Base-by-base conservation (phyloP, 2,113 vertebrate genomes). In the Gopherus evgoodei region DNA sequence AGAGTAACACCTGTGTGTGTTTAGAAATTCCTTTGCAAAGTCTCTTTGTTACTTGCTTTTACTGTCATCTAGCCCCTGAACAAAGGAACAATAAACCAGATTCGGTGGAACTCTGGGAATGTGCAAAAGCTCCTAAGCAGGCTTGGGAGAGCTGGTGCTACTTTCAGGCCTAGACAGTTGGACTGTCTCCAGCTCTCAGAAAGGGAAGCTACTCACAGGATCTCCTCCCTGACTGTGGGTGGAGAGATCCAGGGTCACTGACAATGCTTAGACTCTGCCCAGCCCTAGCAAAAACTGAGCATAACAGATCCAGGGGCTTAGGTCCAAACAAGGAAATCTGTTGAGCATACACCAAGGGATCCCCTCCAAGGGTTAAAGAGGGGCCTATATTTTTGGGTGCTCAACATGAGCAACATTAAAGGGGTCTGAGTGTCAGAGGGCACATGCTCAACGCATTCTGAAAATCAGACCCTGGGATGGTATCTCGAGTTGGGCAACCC, bases 1-100 rank as follows among this genome's bases (percentile, higher is more conserved):
- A 22, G 53, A 44, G n/a, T 42, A 6, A 35, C n/a, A 2, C 31
- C 4, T 29, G 9, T 4, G 2, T 5, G 2, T 29, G 12, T 6
- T 38, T 21, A 7, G 47, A 22, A 49, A 59, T 86, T 21, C 83
- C 47, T 91, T 44, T 81, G n/a, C 42, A 24, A 31, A 47, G 21
- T 1, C 24, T 53, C 24, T 27, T 29, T 50, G 25, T 56, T 35
- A 5, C 76, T 38, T 35, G 52, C 24, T 4, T 42, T 10, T 80
- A 11, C 52, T 56, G 17, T 42, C 69, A 19, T 16, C 17, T 38
- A 22, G 69, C 9, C 19, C 38, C n/a, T 42, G 69, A 75, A 38
- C 2, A 38, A 38, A 13, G 21, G n/a, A 72, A 22, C 31, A 72
- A 38, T 38, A 72, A 72, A n/a, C n/a, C 65, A 72, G n/a, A 42